Conservation (phyloP, 2,113 vertebrate genomes). For the Irena cyanogastra region DNA sequence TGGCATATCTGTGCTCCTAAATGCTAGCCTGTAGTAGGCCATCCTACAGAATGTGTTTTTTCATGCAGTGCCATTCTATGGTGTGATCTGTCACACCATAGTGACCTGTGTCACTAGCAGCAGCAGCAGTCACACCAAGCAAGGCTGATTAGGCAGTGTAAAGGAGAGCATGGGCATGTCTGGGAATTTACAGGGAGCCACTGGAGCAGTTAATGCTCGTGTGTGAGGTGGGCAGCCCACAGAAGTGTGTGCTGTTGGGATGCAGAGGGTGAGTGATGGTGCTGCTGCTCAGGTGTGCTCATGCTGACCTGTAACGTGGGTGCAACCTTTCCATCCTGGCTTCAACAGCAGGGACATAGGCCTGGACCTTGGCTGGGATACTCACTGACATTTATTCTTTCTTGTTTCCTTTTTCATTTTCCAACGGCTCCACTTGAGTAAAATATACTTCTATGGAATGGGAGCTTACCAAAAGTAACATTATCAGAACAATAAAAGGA, state of each 20-base stretch:
- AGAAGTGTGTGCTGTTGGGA: accelerated
- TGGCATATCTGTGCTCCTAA: neutral
- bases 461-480: neutral
- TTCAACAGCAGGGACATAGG: neutral
- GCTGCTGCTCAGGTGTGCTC: neutral
- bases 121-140: neutral
- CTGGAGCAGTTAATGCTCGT: accelerated
- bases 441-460: neutral
- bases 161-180: neutral
- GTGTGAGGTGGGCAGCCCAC: neutral
- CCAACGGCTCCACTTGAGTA: neutral
- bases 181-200: neutral
- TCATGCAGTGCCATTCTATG: accelerated
- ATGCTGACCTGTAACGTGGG: neutral
- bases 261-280: neutral
- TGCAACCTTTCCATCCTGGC: neutral
- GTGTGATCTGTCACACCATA: neutral
- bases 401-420: neutral
- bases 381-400: neutral
- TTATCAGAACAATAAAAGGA: neutral
- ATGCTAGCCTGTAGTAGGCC: neutral
- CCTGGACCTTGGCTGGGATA: neutral
- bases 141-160: neutral
- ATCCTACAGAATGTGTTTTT: neutral
- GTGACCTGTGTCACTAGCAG: accelerated